Percentiles rank a stretch among this genome's conserved stretches.
Evolutionary conservation across 92 coral and sea anemone species (phyloP).

Genomic region (Heteractis magnifica): DNA sequence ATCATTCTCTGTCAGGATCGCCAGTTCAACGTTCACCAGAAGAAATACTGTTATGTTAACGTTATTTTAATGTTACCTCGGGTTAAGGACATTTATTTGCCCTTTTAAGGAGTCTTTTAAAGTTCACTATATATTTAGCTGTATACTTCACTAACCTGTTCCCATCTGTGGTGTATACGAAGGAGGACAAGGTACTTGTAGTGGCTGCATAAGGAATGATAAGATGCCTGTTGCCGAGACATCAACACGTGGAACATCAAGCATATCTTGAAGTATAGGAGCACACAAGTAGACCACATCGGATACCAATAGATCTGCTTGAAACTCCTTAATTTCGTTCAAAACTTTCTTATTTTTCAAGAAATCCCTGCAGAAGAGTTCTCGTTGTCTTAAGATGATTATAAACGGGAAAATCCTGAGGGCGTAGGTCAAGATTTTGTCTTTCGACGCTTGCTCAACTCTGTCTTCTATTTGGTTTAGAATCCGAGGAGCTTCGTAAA

Average conservation of each 20-base stretch:
- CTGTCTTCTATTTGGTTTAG: not conserved
- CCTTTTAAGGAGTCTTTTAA: too few species aligned
- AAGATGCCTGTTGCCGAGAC: not conserved
- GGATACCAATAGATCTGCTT: slow-evolving; percentile 2
- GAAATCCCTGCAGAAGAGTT: not conserved
- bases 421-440: not conserved
- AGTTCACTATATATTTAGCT: too few species aligned
- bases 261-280: not conserved
- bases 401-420: not conserved
- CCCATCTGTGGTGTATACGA: slow-evolving; percentile 5
- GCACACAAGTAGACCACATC: not conserved
- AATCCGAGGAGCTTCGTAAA: not conserved
- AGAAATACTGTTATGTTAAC: too few species aligned
- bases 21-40: too few species aligned
- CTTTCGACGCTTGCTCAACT: not conserved
- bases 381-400: not conserved
- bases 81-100: too few species aligned
- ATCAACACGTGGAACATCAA: slow-evolving; percentile 9
- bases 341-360: not conserved
- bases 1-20: too few species aligned
- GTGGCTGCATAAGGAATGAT: not conserved
- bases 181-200: slow-evolving; percentile 6
- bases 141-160: not conserved
- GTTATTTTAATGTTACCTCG: too few species aligned
- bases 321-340: not conserved